Percentiles rank a stretch among this genome's conserved stretches.
These are phyloP conservation scores for Protophormia terraenovae DNA, from an alignment of 2,888 invertebrate species.

Conservation along the genomic window DNA sequence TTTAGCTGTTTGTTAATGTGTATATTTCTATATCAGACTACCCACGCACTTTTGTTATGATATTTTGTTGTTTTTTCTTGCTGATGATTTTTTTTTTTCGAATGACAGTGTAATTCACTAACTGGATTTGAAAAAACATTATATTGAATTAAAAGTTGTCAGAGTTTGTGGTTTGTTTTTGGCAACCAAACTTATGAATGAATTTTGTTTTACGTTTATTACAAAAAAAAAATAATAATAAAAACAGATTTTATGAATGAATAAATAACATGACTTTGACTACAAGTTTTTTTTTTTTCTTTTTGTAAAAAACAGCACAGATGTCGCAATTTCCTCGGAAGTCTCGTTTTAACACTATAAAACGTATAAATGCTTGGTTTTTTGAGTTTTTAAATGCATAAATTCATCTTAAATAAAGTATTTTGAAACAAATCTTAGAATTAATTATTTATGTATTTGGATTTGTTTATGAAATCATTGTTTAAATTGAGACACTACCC, in stretches of 20 bases:
- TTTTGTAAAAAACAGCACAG: conserved; percentile 39
- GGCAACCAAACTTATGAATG: conserved; percentile 68
- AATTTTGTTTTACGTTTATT: conserved; percentile 71
- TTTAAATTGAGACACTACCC: neutral
- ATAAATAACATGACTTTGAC: conserved; percentile 66
- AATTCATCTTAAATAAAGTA: neutral
- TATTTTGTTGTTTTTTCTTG: conserved; percentile 30
- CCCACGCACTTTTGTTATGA: conserved; percentile 54
- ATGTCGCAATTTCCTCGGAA: conserved; percentile 69
- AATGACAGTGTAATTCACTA: conserved; percentile 66
- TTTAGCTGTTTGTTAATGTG: conserved; percentile 32
- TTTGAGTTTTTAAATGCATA: conserved; percentile 23
- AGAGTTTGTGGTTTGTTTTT: conserved; percentile 59
- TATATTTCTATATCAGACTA: conserved; percentile 26
- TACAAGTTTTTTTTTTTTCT: no score
- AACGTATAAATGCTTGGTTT: neutral
- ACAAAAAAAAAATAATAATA: conserved; percentile 57
- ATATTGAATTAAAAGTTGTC: conserved; percentile 61
- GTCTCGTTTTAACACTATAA: conserved; percentile 61
- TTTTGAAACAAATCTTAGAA: conserved; percentile 23
- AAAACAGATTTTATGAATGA: conserved; percentile 63
- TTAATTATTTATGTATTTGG: conserved; percentile 42
- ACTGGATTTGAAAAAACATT: conserved; percentile 67
- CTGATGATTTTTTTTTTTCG: neutral
- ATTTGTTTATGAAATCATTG: conserved; percentile 17